Conservation (phyloP, 2,113 vertebrate genomes). For the Nannospalax galili region DNA sequence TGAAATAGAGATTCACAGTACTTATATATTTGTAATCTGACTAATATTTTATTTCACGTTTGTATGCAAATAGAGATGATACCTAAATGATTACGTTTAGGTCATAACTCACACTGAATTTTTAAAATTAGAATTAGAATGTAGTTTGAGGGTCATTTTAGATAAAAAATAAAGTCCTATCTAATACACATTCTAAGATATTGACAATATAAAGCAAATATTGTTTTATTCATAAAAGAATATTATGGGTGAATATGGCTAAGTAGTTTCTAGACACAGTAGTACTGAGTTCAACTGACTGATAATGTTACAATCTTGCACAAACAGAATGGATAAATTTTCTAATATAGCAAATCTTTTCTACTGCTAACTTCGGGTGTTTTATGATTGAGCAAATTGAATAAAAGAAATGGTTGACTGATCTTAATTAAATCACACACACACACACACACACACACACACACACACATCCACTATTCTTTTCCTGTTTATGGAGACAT, state of each 20-base stretch:
- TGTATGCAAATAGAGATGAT: not conserved
- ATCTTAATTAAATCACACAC: not conserved
- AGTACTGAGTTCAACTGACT: not conserved
- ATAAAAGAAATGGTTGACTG: not conserved
- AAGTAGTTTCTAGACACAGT: not conserved
- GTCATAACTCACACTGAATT: no score
- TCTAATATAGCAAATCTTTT: not conserved
- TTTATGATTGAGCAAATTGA: not conserved
- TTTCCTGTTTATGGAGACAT: not conserved
- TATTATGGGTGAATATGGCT: not conserved
- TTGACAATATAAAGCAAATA: not conserved
- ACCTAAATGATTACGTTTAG: not conserved
- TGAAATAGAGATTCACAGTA: not conserved
- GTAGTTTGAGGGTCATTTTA: not conserved
- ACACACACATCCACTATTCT: not conserved
- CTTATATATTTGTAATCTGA: not conserved
- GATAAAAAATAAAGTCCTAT: not conserved
- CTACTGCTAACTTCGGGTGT: not conserved
- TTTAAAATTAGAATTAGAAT: not conserved
- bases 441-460: not conserved
- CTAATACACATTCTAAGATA: not conserved
- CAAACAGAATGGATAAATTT: not conserved
- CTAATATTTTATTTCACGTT: not conserved
- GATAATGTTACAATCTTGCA: not conserved
- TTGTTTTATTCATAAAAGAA: not conserved